Conservation (phyloP, 2,113 vertebrate species). For the Dipodomys merriami region DNA sequence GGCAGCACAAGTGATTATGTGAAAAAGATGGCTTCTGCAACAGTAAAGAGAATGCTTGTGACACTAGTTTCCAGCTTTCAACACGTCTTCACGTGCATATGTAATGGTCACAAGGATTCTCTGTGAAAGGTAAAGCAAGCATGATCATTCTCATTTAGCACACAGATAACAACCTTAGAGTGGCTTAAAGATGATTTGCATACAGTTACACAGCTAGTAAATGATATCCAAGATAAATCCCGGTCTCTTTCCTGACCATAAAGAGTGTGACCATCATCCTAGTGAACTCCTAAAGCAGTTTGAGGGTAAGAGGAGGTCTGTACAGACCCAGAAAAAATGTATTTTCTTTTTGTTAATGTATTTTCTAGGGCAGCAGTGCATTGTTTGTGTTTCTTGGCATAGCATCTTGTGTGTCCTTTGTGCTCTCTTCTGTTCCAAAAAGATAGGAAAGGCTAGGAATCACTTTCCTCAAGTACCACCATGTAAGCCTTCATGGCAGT, state of each 20-base stretch:
- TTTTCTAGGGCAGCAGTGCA: not conserved
- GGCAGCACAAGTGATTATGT: conserved; percentile 56
- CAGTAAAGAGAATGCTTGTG: not conserved
- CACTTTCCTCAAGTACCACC: not conserved
- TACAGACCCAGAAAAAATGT: not conserved
- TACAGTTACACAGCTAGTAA: not conserved
- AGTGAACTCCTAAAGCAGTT: not conserved
- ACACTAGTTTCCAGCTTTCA: not conserved
- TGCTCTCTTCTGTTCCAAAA: not conserved
- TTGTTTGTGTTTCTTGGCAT: not conserved
- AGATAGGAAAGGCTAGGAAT: not conserved
- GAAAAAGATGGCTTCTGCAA: not conserved
- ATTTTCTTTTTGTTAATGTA: too few relatives aligned
- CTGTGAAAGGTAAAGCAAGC: not conserved
- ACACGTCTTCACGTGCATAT: not conserved
- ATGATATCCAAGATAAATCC: not conserved
- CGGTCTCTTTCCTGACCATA: conserved; percentile 8
- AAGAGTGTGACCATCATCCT: not conserved
- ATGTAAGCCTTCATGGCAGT: not conserved
- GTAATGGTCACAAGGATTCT: not conserved
- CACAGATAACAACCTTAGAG: conserved; percentile 13
- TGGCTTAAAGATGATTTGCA: not conserved
- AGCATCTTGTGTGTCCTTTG: not conserved
- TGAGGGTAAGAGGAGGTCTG: not conserved
- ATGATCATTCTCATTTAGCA: conserved; percentile 6